phyloP scores from a whole-genome alignment of 1,140 invertebrate genomes.

The Tetramorium alpestre region DNA sequence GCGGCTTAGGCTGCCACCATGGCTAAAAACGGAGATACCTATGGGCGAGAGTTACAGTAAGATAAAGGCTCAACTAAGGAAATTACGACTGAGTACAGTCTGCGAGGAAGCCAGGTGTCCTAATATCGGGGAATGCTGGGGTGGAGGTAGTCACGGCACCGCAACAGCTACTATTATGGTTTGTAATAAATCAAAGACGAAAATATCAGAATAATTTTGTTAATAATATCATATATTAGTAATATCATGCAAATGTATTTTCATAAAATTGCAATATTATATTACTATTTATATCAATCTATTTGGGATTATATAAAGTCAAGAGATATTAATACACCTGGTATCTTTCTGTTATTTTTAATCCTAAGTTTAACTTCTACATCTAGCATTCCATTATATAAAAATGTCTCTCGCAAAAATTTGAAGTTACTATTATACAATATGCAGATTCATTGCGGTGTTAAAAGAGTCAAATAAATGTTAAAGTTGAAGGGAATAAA shows the following conservation, averaged over 20 bases:
- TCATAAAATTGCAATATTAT: background rate
- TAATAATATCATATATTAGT: background rate
- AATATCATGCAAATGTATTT: background rate
- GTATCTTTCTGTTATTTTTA: background rate
- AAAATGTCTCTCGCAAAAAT: background rate
- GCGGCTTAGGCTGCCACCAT: conserved; percentile 96
- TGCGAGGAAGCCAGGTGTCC: conserved; percentile 99
- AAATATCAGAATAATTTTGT: background rate
- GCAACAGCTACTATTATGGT: conserved; percentile 97
- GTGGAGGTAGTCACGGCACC: conserved; percentile 94
- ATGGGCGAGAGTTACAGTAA: conserved; percentile 94
- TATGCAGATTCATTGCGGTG: background rate
- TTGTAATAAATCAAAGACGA: conserved; percentile 27
- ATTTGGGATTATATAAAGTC: background rate
- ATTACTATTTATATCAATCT: too few species aligned
- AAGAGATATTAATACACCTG: background rate
- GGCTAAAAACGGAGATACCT: conserved; percentile 98
- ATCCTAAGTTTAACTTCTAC: background rate
- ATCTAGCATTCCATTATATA: background rate
- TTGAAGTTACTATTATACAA: background rate
- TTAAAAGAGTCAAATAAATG: background rate
- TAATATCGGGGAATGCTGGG: conserved; percentile 99
- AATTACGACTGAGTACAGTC: conserved; percentile 97
- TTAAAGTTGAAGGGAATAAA: background rate
- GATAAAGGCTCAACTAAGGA: conserved; percentile 95